These are phyloP conservation scores for Papilio demoleus DNA, from an alignment of 2,888 invertebrate genomes.

Conservation along the genomic window DNA sequence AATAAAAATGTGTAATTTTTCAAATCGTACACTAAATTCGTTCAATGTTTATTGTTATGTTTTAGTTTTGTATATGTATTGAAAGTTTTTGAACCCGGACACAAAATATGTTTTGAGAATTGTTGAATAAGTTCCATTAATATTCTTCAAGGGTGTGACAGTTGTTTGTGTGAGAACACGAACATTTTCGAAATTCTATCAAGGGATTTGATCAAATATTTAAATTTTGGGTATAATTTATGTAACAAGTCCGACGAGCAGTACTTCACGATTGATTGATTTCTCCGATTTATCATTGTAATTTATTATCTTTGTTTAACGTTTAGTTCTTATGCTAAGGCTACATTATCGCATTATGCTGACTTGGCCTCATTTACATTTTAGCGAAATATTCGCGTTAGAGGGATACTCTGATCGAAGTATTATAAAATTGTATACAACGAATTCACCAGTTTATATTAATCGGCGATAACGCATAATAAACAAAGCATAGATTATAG, in stretches of 20 bases:
- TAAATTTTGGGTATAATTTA: conserved; percentile 3
- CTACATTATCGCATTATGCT: too few relatives aligned
- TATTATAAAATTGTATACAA: too few relatives aligned
- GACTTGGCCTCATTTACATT: too few relatives aligned
- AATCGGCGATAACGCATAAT: too few relatives aligned
- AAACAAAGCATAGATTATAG: too few relatives aligned
- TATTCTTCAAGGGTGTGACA: conserved; percentile 14
- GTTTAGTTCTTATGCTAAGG: not conserved
- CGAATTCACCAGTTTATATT: too few relatives aligned
- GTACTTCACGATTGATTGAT: not conserved
- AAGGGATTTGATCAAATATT: conserved; percentile 13
- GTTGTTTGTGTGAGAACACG: conserved; percentile 5
- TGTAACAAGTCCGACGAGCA: not conserved
- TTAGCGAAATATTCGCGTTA: too few relatives aligned
- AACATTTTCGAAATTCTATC: conserved; percentile 28
- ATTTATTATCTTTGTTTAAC: conserved; percentile 14
- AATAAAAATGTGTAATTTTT: too few relatives aligned
- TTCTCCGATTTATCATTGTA: conserved; percentile 13
- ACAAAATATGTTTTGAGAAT: conserved; percentile 7
- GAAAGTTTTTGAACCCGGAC: conserved; percentile 11
- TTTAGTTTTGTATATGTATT: not conserved
- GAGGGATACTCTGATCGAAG: too few relatives aligned
- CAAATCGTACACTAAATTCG: too few relatives aligned
- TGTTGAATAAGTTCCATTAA: conserved; percentile 13
- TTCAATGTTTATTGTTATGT: not conserved